Conservation (phyloP, 1,140 invertebrate species). For the Cydia splendana region DNA sequence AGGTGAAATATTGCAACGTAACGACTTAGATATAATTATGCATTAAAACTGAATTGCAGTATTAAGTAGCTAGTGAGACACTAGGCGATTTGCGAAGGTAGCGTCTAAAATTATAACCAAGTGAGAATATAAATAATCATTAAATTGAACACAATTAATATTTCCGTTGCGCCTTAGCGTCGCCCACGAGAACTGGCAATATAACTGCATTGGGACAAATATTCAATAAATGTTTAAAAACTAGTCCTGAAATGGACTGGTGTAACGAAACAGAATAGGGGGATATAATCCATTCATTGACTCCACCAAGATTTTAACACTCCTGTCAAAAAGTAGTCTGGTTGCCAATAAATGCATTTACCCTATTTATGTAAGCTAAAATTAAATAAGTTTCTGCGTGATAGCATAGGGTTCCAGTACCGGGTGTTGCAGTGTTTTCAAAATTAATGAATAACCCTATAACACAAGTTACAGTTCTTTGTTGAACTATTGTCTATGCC, state of each 20-base stretch:
- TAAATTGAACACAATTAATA: constrained; percentile 16
- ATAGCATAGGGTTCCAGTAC: background rate
- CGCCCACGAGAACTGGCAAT: background rate
- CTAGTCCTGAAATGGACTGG: background rate
- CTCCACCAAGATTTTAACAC: background rate
- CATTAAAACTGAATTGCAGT: constrained; percentile 40
- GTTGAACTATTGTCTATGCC: background rate
- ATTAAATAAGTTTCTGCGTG: background rate
- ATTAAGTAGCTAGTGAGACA: constrained; percentile 1
- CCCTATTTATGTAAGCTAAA: background rate
- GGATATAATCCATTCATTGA: background rate
- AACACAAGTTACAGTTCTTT: background rate
- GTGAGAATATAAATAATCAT: background rate
- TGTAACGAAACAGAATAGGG: background rate
- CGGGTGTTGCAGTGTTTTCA: background rate
- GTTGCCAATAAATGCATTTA: background rate
- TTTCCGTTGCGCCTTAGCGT: background rate
- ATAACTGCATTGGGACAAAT: too few species aligned
- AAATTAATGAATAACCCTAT: background rate
- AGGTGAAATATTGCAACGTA: constrained; percentile 74
- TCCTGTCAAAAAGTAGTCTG: too few species aligned
- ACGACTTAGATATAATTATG: constrained; percentile 71
- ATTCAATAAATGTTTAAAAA: background rate
- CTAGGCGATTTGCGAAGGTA: constrained; percentile 2
- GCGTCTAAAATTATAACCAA: constrained; percentile 21